A percentile compares a stretch with the other conserved stretches of the same genome.
phyloP scores from a whole-genome alignment of 2,113 vertebrate species.

The Hystrix brachyura region DNA sequence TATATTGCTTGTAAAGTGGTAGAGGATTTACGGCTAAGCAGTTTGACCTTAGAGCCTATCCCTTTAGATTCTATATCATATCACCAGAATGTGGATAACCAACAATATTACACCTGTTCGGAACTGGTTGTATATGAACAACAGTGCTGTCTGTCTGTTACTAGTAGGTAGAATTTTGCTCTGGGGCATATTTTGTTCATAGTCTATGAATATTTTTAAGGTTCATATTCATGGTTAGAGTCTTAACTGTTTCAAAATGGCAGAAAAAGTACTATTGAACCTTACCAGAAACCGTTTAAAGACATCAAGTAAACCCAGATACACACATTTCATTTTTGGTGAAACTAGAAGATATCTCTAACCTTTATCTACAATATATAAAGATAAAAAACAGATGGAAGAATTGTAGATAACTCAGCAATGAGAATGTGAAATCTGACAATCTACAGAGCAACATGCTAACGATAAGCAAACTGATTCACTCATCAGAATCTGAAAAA shows the following conservation, averaged over 20 bases:
- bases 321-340: not conserved
- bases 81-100: not conserved
- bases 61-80: not conserved
- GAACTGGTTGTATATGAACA: not conserved
- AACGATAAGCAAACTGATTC: not conserved
- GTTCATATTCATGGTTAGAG: slow-evolving; percentile 43
- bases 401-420: not conserved
- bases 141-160: not conserved
- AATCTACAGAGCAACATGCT: not conserved
- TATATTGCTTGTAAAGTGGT: not conserved
- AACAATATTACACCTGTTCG: not conserved
- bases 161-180: not conserved
- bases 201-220: not conserved
- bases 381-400: not conserved
- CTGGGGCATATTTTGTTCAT: slow-evolving; percentile 15
- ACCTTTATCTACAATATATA: not conserved
- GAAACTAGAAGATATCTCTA: not conserved
- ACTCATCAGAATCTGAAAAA: not conserved
- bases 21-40: slow-evolving; percentile 15
- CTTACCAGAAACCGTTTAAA: slow-evolving; percentile 18
- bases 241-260: slow-evolving; percentile 34
- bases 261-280: slow-evolving; percentile 5
- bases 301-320: not conserved
- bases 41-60: not conserved
- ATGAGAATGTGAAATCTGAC: slow-evolving; percentile 44